Evolutionary conservation across 2,888 invertebrate genomes (phyloP).

Genomic region (Trachelus tabidus): DNA sequence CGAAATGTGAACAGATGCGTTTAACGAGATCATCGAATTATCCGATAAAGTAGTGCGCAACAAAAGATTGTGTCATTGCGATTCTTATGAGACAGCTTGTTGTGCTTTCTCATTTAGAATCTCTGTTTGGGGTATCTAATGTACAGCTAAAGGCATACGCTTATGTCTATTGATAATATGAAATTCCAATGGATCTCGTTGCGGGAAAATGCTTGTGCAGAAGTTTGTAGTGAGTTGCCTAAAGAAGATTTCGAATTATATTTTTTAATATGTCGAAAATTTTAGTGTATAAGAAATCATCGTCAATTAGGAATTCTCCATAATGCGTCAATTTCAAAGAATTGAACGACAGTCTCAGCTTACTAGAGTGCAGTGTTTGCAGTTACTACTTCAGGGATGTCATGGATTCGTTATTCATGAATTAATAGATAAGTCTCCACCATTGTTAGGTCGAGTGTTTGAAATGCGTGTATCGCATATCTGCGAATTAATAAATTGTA

Average conservation of each 20-base stretch:
- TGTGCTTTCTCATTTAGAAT: not conserved
- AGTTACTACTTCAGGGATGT: not conserved
- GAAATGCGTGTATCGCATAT: not conserved
- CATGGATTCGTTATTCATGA: not conserved
- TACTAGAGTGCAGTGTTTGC: not conserved
- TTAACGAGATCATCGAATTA: constrained; percentile 15
- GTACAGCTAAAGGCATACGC: not conserved
- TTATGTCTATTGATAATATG: not conserved
- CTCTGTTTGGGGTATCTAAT: not conserved
- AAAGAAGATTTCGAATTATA: constrained; percentile 35
- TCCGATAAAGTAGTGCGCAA: not conserved
- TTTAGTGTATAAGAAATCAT: constrained; percentile 40
- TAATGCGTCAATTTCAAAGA: not conserved
- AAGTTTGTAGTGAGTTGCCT: not conserved
- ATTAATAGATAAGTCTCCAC: not conserved
- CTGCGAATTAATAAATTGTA: not conserved
- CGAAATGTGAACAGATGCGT: constrained; percentile 30
- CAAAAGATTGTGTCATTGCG: not conserved
- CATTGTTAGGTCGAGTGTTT: not conserved
- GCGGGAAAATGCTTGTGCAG: not conserved
- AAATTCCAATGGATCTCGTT: not conserved
- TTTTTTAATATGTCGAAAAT: constrained; percentile 45
- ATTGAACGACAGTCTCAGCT: not conserved
- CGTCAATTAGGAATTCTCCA: constrained; percentile 48
- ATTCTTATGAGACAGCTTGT: not conserved